Evolutionary conservation across 2,113 vertebrate genomes (phyloP).

Genomic region (Leptobrachium ailaonicum): DNA sequence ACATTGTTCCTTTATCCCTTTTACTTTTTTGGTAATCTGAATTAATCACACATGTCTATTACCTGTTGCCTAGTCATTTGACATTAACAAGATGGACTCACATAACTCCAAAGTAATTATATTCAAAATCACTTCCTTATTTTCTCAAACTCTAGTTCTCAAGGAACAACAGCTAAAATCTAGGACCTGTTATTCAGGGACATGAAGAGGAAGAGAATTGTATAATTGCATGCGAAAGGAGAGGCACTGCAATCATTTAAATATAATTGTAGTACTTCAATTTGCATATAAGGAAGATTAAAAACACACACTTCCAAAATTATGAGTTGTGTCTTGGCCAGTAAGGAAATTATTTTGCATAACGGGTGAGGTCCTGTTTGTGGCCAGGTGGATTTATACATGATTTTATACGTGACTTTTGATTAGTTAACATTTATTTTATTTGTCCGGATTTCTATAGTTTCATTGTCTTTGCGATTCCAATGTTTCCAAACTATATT

Average conservation of each 20-base stretch:
- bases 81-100: neutral
- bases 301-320: slow-evolving; percentile 20
- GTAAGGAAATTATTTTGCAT: slow-evolving; percentile 35
- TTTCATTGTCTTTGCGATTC: too few species aligned
- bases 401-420: too few species aligned
- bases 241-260: neutral
- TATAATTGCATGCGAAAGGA: slow-evolving; percentile 6
- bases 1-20: too few species aligned
- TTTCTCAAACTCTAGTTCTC: slow-evolving; percentile 20
- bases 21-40: too few species aligned
- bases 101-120: slow-evolving; percentile 4
- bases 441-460: too few species aligned
- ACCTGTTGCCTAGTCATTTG: neutral
- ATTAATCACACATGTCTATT: neutral
- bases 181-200: slow-evolving; percentile 32
- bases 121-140: slow-evolving; percentile 31
- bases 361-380: slow-evolving; percentile 14
- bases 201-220: slow-evolving; percentile 22
- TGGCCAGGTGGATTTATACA: neutral
- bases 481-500: too few species aligned
- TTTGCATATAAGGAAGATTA: slow-evolving; percentile 35
- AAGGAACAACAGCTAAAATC: slow-evolving; percentile 24
- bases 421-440: too few species aligned
- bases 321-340: slow-evolving; percentile 1
- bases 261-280: neutral